Base-by-base conservation (phyloP, 2,888 invertebrate genomes). In the Petrolisthes cinctipes region DNA sequence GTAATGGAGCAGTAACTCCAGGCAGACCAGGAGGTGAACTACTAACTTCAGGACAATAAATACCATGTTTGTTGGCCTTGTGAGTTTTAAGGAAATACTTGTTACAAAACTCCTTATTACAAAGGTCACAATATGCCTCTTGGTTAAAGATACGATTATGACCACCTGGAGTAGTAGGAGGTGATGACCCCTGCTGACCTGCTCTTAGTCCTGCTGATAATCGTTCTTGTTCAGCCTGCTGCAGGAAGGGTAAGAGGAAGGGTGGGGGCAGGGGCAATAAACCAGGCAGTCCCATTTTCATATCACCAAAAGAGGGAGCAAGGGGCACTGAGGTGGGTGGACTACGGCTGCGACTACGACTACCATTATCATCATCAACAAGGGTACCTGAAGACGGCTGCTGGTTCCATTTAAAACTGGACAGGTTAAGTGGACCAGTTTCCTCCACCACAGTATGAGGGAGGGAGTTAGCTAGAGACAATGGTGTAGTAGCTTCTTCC, bases 11-110 rank as follows among this genome's bases (percentile, higher is more conserved):
- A 14, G 86, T 54, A 37, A 56, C 81, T 9, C 86, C 78, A 6
- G 83, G 85, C 6, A 86, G 68, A 5, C 87, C 83, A 53, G 89
- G 89, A 4, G 89, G 90, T 5, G 90, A 90, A 57, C 90, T 89
- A 53, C 90, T 87, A 53, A 90, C 57, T 37, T 91, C 91, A 4
- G 90, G 91, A 5, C 95, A 95, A 92, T 97, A 97, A 91, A 99
- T 97, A 56, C 98, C 98, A 93, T 99, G 99, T 92, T 98, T 98
- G 93, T 98, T 98, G 61, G 98, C 98, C 93, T 98, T 97, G 94
- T 99, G 99, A 66, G 99, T 99, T 93, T 99, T 94, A 91, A 96
- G 94, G 91, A 95, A 95, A 88, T 95, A 95, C 91, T 96, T 95
- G 92, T 95, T 96, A 90, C 95, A 94, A 92, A 96, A 96, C 85